Evolutionary conservation across 2,113 vertebrate species (phyloP).

Genomic region (Orthonyx spaldingii): DNA sequence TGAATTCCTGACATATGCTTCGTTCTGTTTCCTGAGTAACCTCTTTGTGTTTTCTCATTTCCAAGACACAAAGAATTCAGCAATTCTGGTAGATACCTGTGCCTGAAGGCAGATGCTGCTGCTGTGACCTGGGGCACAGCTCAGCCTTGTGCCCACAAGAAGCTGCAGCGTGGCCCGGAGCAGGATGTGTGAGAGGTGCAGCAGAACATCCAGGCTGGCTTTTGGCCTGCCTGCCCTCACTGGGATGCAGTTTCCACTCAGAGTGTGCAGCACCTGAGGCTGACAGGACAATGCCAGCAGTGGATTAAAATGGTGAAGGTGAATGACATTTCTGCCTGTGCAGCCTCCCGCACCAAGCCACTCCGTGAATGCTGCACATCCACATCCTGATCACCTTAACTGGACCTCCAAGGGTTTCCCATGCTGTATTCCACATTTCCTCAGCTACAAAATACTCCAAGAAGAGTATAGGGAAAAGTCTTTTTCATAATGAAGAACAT

Average conservation of each 20-base stretch:
- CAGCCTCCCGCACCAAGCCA: neutral
- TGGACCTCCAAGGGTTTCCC: neutral
- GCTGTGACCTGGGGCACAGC: neutral
- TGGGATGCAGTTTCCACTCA: neutral
- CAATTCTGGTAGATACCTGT: neutral
- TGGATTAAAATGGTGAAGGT: neutral
- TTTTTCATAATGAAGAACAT: neutral
- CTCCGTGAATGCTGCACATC: neutral
- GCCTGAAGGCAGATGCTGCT: neutral
- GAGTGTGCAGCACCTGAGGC: neutral
- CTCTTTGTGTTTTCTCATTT: neutral
- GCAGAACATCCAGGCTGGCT: neutral
- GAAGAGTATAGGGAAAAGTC: neutral
- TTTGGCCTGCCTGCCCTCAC: fast-evolving
- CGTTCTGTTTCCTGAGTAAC: neutral
- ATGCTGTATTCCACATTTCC: neutral
- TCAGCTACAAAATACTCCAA: neutral
- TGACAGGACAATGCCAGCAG: neutral
- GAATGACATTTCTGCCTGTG: neutral
- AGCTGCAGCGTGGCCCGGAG: neutral
- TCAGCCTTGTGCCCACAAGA: neutral
- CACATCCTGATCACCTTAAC: neutral
- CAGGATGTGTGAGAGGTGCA: neutral
- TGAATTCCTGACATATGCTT: neutral
- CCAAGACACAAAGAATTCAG: neutral